These are phyloP conservation scores for Chironomus tentans DNA, from an alignment of 2,888 invertebrate genomes.

Conservation along the genomic window DNA sequence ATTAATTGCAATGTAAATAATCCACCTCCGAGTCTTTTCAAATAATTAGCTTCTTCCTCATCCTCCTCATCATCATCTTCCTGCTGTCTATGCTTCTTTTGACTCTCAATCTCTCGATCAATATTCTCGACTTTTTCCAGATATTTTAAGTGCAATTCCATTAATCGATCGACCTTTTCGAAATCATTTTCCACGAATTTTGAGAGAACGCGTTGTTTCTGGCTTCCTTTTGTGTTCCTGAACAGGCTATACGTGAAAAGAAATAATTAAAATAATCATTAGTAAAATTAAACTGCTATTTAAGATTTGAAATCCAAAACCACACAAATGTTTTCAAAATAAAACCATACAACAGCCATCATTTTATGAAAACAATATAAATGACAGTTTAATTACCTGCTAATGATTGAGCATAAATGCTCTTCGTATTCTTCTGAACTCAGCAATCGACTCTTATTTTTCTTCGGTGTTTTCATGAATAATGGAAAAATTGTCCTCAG, in stretches of 20 bases:
- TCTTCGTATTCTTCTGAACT: slow-evolving; percentile 86
- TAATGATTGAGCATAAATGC: slow-evolving; percentile 5
- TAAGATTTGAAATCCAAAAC: too few species aligned
- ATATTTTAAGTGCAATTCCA: slow-evolving; percentile 96
- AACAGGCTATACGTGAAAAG: slow-evolving; percentile 44
- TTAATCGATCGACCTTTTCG: slow-evolving; percentile 91
- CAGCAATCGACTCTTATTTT: slow-evolving; percentile 64
- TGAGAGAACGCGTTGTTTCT: slow-evolving; percentile 78
- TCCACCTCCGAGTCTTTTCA: slow-evolving; percentile 84
- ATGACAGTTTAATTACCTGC: too few species aligned
- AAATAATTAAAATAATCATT: not conserved
- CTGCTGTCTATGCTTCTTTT: slow-evolving; percentile 27
- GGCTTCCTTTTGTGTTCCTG: slow-evolving; percentile 82
- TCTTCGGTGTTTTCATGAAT: slow-evolving; percentile 97
- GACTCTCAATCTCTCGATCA: slow-evolving; percentile 64
- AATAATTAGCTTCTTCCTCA: slow-evolving; percentile 77
- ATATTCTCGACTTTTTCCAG: slow-evolving; percentile 82
- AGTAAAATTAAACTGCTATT: not conserved
- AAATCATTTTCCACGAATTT: slow-evolving; percentile 98
- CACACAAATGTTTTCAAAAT: too few species aligned
- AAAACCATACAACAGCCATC: too few species aligned
- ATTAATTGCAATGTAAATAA: slow-evolving; percentile 93
- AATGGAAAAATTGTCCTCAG: slow-evolving; percentile 93
- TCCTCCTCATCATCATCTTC: slow-evolving; percentile 45
- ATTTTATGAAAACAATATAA: too few species aligned